Conservation (phyloP, 2,113 vertebrate genomes). For the Dunckerocampus dactyliophorus region DNA sequence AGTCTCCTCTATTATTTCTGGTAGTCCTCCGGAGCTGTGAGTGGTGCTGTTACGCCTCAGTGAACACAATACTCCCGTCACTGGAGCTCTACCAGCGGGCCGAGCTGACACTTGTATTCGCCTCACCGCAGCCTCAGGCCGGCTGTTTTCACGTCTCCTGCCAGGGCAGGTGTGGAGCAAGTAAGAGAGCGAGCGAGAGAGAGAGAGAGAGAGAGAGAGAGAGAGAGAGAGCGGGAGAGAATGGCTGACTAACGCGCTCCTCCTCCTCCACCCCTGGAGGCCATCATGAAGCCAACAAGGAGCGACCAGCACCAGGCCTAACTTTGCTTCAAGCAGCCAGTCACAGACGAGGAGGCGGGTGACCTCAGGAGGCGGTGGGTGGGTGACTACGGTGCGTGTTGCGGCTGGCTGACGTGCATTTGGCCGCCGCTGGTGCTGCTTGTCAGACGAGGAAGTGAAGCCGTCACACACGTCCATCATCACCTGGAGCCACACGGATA, state of each 20-base stretch:
- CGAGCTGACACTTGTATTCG: too few species aligned
- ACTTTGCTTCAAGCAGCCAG: neutral
- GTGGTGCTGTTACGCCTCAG: neutral
- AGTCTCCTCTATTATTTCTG: neutral
- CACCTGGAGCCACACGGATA: too few species aligned
- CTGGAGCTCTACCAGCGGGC: neutral
- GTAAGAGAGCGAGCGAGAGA: too few species aligned
- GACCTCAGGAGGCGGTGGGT: neutral
- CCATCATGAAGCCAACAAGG: neutral
- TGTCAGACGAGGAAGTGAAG: neutral
- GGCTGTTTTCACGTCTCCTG: neutral
- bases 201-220: neutral
- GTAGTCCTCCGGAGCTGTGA: slow-evolving; percentile 1
- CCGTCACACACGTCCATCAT: neutral
- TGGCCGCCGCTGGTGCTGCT: neutral
- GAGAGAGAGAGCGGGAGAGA: neutral
- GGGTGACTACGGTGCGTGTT: neutral
- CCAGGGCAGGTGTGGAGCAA: too few species aligned
- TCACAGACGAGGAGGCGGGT: neutral
- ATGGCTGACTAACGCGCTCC: neutral
- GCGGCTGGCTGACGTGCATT: neutral
- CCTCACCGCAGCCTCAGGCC: neutral
- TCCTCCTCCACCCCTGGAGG: too few species aligned
- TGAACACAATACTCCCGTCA: neutral
- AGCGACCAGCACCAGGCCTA: neutral